A percentile compares a stretch with the other conserved stretches of the same genome.
These are phyloP conservation scores for Meloidogyne floridensis DNA, from an alignment of 1,140 invertebrate genomes.

Conservation along the genomic window DNA sequence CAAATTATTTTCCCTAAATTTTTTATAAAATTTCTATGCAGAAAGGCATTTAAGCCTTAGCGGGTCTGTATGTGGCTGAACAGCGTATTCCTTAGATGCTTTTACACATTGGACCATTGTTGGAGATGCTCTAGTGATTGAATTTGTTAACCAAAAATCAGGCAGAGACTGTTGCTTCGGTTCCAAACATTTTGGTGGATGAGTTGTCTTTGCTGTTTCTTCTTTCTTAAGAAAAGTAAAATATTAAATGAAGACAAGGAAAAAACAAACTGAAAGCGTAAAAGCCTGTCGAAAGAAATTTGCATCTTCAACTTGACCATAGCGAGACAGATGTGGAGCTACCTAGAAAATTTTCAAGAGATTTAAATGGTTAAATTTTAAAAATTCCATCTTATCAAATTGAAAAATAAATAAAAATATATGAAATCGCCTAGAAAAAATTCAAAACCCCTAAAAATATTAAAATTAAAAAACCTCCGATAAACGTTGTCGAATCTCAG, in stretches of 20 bases:
- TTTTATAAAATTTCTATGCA: neutral
- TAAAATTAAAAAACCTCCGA: conserved; percentile 70
- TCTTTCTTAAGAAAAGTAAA: conserved; percentile 68
- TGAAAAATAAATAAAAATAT: neutral
- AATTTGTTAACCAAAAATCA: conserved; percentile 98
- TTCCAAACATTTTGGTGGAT: conserved; percentile 65
- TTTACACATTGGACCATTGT: conserved; percentile 92
- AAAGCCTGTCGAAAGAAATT: conserved; percentile 80
- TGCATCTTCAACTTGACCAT: conserved; percentile 80
- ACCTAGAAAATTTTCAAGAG: conserved; percentile 67
- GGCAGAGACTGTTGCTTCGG: conserved; percentile 76
- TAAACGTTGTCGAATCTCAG: conserved; percentile 81
- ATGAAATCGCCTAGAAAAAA: conserved; percentile 11
- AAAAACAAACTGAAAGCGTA: conserved; percentile 69
- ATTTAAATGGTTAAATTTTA: neutral
- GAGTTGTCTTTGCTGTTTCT: conserved; percentile 67
- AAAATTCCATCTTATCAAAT: too few species aligned
- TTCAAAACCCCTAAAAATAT: neutral
- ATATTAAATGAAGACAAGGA: neutral
- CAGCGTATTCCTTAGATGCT: conserved; percentile 10
- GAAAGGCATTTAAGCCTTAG: neutral
- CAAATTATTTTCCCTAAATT: neutral
- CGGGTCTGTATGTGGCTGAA: conserved; percentile 32
- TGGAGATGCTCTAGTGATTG: conserved; percentile 89
- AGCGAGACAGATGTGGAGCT: conserved; percentile 82